Conservation (phyloP, 1,140 invertebrate genomes). For the Anadara kagoshimensis region DNA sequence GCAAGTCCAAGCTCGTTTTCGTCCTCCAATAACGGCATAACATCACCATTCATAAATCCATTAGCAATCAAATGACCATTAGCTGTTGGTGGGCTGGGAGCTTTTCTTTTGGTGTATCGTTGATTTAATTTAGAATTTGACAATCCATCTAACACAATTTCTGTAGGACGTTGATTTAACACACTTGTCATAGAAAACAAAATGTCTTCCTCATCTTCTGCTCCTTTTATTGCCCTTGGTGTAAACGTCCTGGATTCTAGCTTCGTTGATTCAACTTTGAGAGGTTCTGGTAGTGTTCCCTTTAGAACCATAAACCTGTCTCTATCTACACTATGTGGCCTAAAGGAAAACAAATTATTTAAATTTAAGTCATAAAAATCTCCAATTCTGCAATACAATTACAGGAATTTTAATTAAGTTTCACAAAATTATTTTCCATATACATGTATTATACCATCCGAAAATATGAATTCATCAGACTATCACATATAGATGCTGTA, state of each 20-base stretch:
- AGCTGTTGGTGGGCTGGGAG: constrained; percentile 46
- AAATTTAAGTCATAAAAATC: neutral
- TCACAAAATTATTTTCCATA: too few species aligned
- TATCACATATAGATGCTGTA: too few species aligned
- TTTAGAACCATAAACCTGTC: constrained; percentile 61
- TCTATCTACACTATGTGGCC: constrained; percentile 71
- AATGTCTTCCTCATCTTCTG: constrained; percentile 49
- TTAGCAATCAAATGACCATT: constrained; percentile 56
- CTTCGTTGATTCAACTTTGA: constrained; percentile 54
- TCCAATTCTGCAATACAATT: neutral
- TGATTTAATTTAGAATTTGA: constrained; percentile 65
- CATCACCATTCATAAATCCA: constrained; percentile 56
- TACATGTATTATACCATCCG: too few species aligned
- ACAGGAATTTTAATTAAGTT: too few species aligned
- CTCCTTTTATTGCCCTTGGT: constrained; percentile 26
- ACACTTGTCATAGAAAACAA: constrained; percentile 66
- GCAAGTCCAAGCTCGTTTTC: constrained; percentile 47
- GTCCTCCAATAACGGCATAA: constrained; percentile 49
- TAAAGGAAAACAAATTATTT: constrained; percentile 43
- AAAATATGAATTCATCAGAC: too few species aligned
- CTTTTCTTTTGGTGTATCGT: constrained; percentile 64
- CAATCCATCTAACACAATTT: constrained; percentile 59
- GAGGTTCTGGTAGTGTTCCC: constrained; percentile 57
- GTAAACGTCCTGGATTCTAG: constrained; percentile 37
- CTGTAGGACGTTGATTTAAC: constrained; percentile 65